Percentiles rank a stretch among this genome's conserved stretches.
Conservation (phyloP, 2,888 invertebrate species). For the Acronicta leporina region DNA sequence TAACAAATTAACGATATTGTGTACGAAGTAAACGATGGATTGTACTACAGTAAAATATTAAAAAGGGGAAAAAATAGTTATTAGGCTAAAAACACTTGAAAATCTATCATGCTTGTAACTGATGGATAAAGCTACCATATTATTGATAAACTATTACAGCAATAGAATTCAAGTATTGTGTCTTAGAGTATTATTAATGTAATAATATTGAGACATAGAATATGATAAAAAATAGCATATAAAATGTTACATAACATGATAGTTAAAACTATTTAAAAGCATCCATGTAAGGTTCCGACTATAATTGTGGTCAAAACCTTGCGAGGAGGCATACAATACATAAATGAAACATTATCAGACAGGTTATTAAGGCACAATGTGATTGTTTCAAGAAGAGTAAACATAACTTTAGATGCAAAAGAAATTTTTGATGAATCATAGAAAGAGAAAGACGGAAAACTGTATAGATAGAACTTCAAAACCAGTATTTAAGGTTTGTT, state of each 20-base stretch:
- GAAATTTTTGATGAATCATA: constrained; percentile 1
- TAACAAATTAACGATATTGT: constrained; percentile 29
- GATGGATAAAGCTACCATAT: neutral
- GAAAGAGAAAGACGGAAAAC: neutral
- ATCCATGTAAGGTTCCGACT: constrained; percentile 65
- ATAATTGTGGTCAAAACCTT: constrained; percentile 59
- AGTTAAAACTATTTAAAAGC: constrained; percentile 44
- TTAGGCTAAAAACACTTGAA: constrained; percentile 49
- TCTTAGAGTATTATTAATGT: constrained; percentile 24
- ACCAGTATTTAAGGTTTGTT: neutral
- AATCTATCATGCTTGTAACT: constrained; percentile 40
- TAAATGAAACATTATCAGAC: constrained; percentile 71
- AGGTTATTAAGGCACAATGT: constrained; percentile 81
- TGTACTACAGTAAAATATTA: constrained; percentile 33
- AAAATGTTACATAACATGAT: constrained; percentile 32
- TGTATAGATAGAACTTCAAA: neutral
- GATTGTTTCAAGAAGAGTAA: constrained; percentile 61
- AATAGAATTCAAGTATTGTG: neutral
- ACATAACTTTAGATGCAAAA: constrained; percentile 21
- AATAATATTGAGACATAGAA: constrained; percentile 19
- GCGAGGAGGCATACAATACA: constrained; percentile 65
- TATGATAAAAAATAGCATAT: neutral
- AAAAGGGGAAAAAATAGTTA: constrained; percentile 70
- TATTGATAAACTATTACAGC: constrained; percentile 9
- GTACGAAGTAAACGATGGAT: constrained; percentile 27